Conservation (phyloP, 2,797 vertebrate genomes). For the Premnoplex brunnescens region DNA sequence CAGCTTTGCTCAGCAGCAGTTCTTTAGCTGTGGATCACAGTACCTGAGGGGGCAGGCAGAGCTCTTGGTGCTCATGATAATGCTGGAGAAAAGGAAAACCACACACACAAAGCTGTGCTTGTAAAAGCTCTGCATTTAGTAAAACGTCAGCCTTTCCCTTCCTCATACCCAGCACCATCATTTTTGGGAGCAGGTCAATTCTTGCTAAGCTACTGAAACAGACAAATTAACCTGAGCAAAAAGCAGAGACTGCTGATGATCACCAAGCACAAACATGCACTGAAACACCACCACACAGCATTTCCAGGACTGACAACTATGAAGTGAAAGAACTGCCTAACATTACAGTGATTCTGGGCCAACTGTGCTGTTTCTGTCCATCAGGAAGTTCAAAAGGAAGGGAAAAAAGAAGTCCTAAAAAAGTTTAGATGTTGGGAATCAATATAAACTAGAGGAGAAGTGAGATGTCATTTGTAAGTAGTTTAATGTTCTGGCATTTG, state of each 20-base stretch:
- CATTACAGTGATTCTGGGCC: not conserved
- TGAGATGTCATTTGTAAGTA: not conserved
- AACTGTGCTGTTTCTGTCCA: not conserved
- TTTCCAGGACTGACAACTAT: not conserved
- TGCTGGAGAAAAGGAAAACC: not conserved
- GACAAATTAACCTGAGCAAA: not conserved
- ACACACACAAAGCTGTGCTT: not conserved
- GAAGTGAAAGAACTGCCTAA: not conserved
- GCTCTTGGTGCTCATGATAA: not conserved
- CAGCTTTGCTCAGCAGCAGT: not conserved
- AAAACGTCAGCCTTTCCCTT: not conserved
- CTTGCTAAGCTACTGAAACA: not conserved
- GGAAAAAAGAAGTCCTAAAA: not conserved
- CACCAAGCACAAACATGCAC: not conserved
- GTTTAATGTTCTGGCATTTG: constrained; percentile 21
- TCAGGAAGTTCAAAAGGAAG: not conserved
- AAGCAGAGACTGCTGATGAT: not conserved
- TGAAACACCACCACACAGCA: not conserved
- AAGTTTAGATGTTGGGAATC: not conserved
- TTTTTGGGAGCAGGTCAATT: not conserved
- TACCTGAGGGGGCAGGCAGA: not conserved
- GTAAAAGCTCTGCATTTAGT: not conserved
- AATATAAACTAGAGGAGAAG: not conserved
- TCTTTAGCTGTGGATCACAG: not conserved
- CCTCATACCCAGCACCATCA: not conserved